Evolutionary conservation across 2,113 vertebrate species (phyloP).

Genomic region (Euleptes europaea): DNA sequence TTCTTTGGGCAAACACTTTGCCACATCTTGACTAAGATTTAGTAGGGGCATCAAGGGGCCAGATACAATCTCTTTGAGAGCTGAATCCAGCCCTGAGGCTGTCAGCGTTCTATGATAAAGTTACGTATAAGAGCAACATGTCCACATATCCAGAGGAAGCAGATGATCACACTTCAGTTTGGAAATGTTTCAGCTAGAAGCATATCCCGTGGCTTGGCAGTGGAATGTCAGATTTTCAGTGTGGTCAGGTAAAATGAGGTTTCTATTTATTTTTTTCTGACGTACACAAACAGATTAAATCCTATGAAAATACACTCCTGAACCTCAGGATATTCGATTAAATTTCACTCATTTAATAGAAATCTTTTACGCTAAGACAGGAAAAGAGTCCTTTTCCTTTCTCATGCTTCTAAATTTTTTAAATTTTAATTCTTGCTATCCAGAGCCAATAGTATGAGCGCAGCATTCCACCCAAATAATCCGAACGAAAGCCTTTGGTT

Average conservation of each 20-base stretch:
- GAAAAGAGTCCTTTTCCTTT: slow-evolving; percentile 60
- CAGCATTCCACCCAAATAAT: slow-evolving; percentile 55
- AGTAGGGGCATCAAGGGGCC: background rate
- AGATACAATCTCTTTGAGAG: background rate
- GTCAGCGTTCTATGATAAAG: background rate
- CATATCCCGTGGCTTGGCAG: slow-evolving; percentile 11
- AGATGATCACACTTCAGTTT: background rate
- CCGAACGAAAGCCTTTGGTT: slow-evolving; percentile 49
- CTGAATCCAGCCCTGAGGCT: background rate
- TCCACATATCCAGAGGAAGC: background rate
- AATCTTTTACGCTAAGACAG: slow-evolving; percentile 51
- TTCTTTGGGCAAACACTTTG: background rate
- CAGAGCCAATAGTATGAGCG: slow-evolving; percentile 51
- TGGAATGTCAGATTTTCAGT: slow-evolving; percentile 44
- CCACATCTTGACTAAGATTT: background rate
- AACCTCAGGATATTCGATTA: slow-evolving; percentile 62
- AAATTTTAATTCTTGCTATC: slow-evolving; percentile 60
- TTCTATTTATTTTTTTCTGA: slow-evolving; percentile 63
- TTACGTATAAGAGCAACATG: background rate
- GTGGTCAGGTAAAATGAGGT: slow-evolving; percentile 67
- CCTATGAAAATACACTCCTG: slow-evolving; percentile 59
- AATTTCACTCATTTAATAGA: slow-evolving; percentile 58
- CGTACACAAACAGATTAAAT: slow-evolving; percentile 62
- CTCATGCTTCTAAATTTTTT: slow-evolving; percentile 59
- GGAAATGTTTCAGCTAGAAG: slow-evolving; percentile 52